Conservation (phyloP, 2,797 vertebrate species). For the Phaenicophaeus curvirostris region DNA sequence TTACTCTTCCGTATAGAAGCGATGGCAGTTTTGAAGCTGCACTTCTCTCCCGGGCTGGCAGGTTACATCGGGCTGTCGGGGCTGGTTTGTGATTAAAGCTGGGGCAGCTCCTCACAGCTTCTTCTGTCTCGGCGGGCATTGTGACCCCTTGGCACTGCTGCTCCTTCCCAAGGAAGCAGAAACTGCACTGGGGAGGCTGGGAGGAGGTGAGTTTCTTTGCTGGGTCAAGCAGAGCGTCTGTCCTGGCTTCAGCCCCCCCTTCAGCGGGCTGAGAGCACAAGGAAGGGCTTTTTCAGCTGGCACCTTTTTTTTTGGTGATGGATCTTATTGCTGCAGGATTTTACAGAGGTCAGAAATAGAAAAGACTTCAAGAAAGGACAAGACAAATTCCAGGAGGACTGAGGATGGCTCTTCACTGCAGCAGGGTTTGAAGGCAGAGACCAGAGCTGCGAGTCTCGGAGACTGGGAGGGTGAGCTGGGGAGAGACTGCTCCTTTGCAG, state of each 20-base stretch:
- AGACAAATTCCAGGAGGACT: neutral
- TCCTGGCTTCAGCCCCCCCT: neutral
- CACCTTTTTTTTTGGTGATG: neutral
- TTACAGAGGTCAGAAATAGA: neutral
- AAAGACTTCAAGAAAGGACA: neutral
- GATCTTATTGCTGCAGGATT: neutral
- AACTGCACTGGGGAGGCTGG: fast-evolving
- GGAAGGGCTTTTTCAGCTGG: neutral
- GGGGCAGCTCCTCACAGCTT: fast-evolving
- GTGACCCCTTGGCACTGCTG: neutral
- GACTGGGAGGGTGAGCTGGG: neutral
- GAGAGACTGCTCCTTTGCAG: neutral
- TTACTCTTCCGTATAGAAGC: neutral
- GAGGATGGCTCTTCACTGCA: neutral
- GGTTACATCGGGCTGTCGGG: fast-evolving
- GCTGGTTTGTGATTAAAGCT: neutral
- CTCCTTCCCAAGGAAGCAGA: neutral
- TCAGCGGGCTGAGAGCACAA: fast-evolving
- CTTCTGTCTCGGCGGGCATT: fast-evolving
- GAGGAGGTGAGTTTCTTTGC: neutral
- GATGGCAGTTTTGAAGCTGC: neutral
- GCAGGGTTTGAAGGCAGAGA: neutral
- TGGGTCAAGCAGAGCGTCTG: neutral
- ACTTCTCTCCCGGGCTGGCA: neutral
- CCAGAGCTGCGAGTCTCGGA: fast-evolving